Evolutionary conservation across 2,888 invertebrate genomes (phyloP), one percentile per base, ranked within the genome.

Genomic region (Deilephila porcellus): DNA sequence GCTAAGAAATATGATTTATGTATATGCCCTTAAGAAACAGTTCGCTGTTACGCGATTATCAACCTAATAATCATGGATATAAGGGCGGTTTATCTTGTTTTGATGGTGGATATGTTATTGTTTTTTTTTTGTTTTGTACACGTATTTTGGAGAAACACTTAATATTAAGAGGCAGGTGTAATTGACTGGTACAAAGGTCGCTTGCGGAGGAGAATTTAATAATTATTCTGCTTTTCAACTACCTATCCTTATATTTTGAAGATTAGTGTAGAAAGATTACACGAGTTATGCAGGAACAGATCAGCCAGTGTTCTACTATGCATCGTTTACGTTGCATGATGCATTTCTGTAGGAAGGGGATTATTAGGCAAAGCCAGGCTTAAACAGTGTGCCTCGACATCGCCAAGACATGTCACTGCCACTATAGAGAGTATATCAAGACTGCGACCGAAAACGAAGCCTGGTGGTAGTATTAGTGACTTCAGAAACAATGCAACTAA

Each of bases 1-100:
- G 53, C 72, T 53, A 32, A 52, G 72, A 53, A 72, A 59, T 67
- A 45, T 56, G 34, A 45, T 59, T 71, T 56, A 71, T 34, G 25
- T 25, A 25, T 25, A 5, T 6, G 25, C 67, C 67, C 67, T 52
- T 52, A 52, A 25, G 25, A 45, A 56, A 56, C 4, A 19, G 25
- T 32, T 4, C 19, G 25, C 25, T 20, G 20, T 14, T 5, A 25
- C 25, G 45, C 20, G 45, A 64, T 34, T 64, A 64, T 20, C 20
- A n/a, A 64, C 45, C 45, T 64, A 20, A 45, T 64, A 8, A 20
- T 20, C 1, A 19, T 64, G 14, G 14, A 20, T 0, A 20, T 64
- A 64, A 64, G 37, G 64, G 14, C 37, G n/a, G 1, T 20, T 45
- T 20, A 1, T 64, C 5, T 8, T 45, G 11, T 64, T 8, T 4